Base-by-base conservation (phyloP, 2,113 vertebrate species). In the Spea bombifrons region DNA sequence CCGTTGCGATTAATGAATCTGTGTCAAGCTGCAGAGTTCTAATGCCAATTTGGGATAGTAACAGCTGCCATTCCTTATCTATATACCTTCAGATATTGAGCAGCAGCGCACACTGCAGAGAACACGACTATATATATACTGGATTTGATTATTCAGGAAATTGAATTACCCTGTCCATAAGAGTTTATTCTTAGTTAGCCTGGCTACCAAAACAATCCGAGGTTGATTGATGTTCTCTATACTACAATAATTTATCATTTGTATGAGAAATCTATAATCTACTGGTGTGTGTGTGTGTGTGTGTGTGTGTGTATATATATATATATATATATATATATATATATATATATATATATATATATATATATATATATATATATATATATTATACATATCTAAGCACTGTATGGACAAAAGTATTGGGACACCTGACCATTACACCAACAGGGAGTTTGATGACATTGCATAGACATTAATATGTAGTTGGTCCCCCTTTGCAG, bases 11-110 rank as follows among this genome's bases (percentile, higher is more conserved):
- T 80, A 80, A 80, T 80, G 78, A 80, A 80, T 80, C 78, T 61
- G 30, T 67, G 71, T 74, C 78, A 67, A 64, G 66, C 78, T 73
- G 49, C 64, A 80, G 76, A 80, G 50, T 57, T 67, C 71, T 80
- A 80, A 80, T 80, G 52, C 68, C 59, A 80, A 74, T 80, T 74
- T 69, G 55, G 78, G 53, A 80, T 74, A 45, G 71, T 49, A 80
- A 80, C 71, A 80, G 71, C 63, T 80, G 78, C 78, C 71, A 80
- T 80, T 73, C 52, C 61, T 65, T 74, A 80, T 74, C 71, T 74
- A 59, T 74, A 59, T 73, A 55, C 46, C 78, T 72, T 53, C 53
- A 74, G 71, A n/a, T 68, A 74, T 49, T 74, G 78, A 67, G 71
- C 73, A 59, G 71, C 53, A 73, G 61, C 66, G 61, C 73, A 79